Conservation (phyloP, 2,888 invertebrate species). For the Amphimallon solstitiale region DNA sequence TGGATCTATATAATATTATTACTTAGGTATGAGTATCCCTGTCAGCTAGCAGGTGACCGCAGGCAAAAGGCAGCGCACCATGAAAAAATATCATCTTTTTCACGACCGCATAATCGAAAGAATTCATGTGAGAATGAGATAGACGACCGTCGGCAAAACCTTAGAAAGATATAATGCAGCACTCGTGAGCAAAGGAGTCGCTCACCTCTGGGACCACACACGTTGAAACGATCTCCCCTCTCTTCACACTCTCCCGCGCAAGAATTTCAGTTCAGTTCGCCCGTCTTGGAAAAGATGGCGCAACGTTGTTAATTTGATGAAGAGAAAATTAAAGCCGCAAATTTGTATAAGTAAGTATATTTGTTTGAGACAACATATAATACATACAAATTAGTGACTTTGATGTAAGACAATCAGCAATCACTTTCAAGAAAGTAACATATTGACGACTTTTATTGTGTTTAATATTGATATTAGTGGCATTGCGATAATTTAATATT, state of each 20-base stretch:
- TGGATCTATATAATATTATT: slow-evolving; percentile 11
- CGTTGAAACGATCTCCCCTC: slow-evolving; percentile 53
- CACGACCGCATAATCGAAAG: slow-evolving; percentile 38
- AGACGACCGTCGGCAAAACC: slow-evolving; percentile 48
- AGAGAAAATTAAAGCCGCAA: too few relatives aligned
- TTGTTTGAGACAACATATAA: too few relatives aligned
- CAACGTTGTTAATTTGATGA: slow-evolving; percentile 8
- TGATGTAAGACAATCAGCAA: too few relatives aligned
- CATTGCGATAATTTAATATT: too few relatives aligned
- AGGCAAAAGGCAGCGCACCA: slow-evolving; percentile 28
- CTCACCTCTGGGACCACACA: slow-evolving; percentile 63
- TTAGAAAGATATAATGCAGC: slow-evolving; percentile 56
- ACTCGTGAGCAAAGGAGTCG: slow-evolving; percentile 60
- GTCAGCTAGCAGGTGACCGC: slow-evolving; percentile 33
- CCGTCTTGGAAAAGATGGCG: slow-evolving; percentile 50
- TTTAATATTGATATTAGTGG: too few relatives aligned
- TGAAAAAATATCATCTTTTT: slow-evolving; percentile 38
- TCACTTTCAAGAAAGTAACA: too few relatives aligned
- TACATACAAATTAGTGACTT: too few relatives aligned
- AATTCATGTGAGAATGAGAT: slow-evolving; percentile 47
- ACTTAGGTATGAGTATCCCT: slow-evolving; percentile 4
- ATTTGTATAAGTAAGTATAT: too few relatives aligned
- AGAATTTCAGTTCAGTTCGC: slow-evolving; percentile 41
- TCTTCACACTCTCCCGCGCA: slow-evolving; percentile 38
- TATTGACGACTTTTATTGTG: too few relatives aligned